Evolutionary conservation across 2,888 invertebrate genomes (phyloP), one percentile per base, ranked within the genome.

Genomic region (Cetonia aurata): DNA sequence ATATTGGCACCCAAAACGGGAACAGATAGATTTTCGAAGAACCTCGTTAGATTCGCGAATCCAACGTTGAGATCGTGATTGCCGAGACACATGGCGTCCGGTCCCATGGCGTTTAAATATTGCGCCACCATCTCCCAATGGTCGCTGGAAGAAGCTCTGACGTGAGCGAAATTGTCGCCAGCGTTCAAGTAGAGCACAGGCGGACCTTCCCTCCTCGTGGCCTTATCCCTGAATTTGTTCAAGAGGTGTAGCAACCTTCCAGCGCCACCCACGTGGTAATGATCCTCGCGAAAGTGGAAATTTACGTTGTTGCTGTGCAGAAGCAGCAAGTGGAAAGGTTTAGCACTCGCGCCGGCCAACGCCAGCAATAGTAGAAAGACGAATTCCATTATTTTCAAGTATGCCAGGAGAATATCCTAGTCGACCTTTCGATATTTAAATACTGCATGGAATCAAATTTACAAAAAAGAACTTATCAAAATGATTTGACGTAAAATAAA

Each of bases 51-150:
- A 3, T 94, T 95, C 0, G 85, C 84, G 0, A 93, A 86, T 6
- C 92, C 93, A 72, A 92, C 89, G 85, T 97, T 96, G 79, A 97
- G 95, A 83, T 97, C 96, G 82, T 97, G 96, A 80, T 97, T 97
- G 19, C 96, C 96, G 73, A 97, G 86, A n/a, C 92, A 92, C 31
- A 62, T 33, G 4, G 48, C 62, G 15, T 62, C 62, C 31, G 62
- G 48, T 48, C 37, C 31, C 9, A 62, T 6, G 13, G 33, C 1
- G 33, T 62, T 62, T 9, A 62, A 12, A 4, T 13, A 62, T 4
- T 62, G 31, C 9, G 62, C 62, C 15, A 62, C 19, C 9, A 17
- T 33, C 6, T 62, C 33, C 62, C 62, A 48, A 9, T 33, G 25
- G 13, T 48, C 15, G 3, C 10, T 13, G 15, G 13, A 9, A 48